These are phyloP conservation scores for Acanthosepion esculentum DNA, from an alignment of 2,888 invertebrate genomes.

Conservation along the genomic window DNA sequence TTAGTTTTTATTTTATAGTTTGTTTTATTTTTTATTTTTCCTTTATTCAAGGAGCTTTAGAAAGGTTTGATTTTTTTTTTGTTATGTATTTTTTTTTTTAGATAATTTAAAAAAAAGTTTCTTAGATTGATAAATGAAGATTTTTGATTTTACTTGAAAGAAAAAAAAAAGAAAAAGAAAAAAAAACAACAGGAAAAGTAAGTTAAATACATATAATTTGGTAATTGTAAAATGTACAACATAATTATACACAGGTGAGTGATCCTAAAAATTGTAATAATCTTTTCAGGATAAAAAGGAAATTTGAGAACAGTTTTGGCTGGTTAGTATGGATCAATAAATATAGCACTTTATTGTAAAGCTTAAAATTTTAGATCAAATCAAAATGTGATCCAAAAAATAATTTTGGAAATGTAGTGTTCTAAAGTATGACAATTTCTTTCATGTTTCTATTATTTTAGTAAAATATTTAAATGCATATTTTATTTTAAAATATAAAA, in stretches of 20 bases:
- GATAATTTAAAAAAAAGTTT: not conserved
- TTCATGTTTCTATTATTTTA: not conserved
- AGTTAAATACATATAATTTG: not conserved
- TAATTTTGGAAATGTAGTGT: not conserved
- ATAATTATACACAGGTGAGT: slow-evolving; percentile 2
- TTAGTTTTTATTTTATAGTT: slow-evolving; percentile 6
- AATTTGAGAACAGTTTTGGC: slow-evolving; percentile 6
- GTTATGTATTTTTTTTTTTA: too few species aligned
- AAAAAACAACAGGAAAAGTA: not conserved
- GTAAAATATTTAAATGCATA: not conserved
- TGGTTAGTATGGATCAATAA: slow-evolving; percentile 35
- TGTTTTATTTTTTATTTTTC: not conserved
- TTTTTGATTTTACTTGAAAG: not conserved
- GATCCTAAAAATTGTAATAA: not conserved
- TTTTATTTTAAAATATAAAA: not conserved
- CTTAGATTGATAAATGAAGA: not conserved
- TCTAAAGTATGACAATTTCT: not conserved
- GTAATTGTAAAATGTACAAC: slow-evolving; percentile 8
- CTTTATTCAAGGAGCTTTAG: not conserved
- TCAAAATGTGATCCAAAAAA: not conserved
- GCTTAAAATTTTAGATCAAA: not conserved
- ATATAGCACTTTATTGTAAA: not conserved
- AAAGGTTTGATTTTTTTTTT: not conserved
- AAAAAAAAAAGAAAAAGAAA: not conserved
- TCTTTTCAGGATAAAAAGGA: not conserved